phyloP scores from a whole-genome alignment of 2,888 invertebrate species.

The Agrochola litura region DNA sequence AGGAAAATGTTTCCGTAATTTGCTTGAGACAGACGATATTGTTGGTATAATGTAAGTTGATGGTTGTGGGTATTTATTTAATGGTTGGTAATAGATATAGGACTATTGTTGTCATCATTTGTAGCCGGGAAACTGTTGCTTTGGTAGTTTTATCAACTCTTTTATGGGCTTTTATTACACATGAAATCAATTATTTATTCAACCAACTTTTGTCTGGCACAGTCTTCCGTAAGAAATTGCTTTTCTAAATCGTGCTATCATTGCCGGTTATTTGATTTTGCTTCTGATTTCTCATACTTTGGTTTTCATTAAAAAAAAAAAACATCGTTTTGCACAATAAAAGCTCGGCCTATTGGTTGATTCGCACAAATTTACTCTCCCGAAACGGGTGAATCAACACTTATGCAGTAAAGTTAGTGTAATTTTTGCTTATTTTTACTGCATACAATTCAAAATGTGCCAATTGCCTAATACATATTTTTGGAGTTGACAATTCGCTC shows the following conservation, averaged over 20 bases:
- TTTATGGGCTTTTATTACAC: not conserved
- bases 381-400: too few relatives aligned
- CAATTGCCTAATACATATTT: too few relatives aligned
- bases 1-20: conserved; percentile 47
- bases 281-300: not conserved
- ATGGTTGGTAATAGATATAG: conserved; percentile 25
- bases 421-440: too few relatives aligned
- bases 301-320: not conserved
- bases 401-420: too few relatives aligned
- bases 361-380: too few relatives aligned
- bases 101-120: conserved; percentile 25
- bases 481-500: too few relatives aligned
- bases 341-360: too few relatives aligned
- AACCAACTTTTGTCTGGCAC: not conserved
- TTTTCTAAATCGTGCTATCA: not conserved
- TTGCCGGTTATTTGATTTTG: not conserved
- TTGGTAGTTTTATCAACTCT: not conserved
- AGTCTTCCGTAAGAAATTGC: not conserved
- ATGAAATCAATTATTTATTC: not conserved
- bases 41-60: conserved; percentile 42
- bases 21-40: conserved; percentile 25
- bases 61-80: conserved; percentile 34
- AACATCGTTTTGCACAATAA: not conserved
- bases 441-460: too few relatives aligned
- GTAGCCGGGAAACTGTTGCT: conserved; percentile 7